Evolutionary conservation across 2,113 vertebrate genomes (phyloP).

Genomic region (Delphinus delphis): DNA sequence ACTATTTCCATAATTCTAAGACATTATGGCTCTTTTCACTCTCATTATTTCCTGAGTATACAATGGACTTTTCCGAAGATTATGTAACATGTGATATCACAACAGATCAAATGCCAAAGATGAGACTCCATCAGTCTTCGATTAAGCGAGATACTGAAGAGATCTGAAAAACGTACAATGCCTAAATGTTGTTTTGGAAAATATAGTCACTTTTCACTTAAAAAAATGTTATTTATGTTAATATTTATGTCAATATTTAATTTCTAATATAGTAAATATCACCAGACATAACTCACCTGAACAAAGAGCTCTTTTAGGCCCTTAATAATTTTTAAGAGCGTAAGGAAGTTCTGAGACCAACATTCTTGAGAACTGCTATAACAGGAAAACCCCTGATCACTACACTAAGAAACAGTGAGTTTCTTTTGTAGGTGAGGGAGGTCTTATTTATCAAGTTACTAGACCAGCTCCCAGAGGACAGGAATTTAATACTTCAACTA

Average conservation of each 20-base stretch:
- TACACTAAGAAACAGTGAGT: neutral
- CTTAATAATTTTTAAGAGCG: neutral
- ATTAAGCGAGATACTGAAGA: neutral
- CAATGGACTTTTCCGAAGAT: neutral
- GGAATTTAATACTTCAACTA: neutral
- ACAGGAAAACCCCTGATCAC: neutral
- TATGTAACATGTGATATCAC: neutral
- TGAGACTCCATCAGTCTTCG: neutral
- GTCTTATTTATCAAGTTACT: neutral
- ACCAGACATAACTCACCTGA: neutral
- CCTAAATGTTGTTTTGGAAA: neutral
- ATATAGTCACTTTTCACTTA: neutral
- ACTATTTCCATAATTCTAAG: neutral
- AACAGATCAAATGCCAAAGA: neutral
- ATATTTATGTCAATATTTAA: neutral
- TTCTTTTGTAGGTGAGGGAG: neutral
- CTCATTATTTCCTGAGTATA: neutral
- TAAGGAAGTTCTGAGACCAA: neutral
- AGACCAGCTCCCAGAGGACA: neutral
- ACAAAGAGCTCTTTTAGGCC: neutral
- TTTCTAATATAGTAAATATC: neutral
- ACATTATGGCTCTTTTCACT: neutral
- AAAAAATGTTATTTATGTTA: neutral
- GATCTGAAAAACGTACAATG: neutral
- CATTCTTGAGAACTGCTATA: neutral